These are phyloP conservation scores for Heliconius himera DNA, from an alignment of 1,140 invertebrate genomes.

Conservation along the genomic window DNA sequence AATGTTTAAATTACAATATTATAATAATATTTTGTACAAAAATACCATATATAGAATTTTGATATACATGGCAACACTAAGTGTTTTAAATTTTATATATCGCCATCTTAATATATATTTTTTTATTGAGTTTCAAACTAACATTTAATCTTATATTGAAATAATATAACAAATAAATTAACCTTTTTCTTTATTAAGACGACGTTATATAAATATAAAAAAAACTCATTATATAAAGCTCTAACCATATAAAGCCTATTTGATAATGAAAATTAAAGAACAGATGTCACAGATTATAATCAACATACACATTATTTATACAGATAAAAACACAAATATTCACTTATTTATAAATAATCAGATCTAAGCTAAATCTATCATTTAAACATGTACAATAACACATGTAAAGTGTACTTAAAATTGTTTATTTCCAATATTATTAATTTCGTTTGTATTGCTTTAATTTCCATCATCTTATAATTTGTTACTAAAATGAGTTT, in stretches of 20 bases:
- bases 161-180: neutral
- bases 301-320: slow-evolving; percentile 5
- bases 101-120: neutral
- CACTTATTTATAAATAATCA: neutral
- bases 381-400: neutral
- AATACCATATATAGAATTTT: slow-evolving; percentile 20
- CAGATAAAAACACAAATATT: neutral
- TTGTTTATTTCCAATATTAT: neutral
- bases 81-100: slow-evolving; percentile 14
- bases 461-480: neutral
- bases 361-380: neutral
- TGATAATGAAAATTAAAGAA: neutral
- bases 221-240: slow-evolving; percentile 1
- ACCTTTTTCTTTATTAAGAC: neutral
- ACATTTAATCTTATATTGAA: slow-evolving; percentile 23
- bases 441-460: neutral
- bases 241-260: neutral
- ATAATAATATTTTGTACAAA: slow-evolving; percentile 40
- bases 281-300: slow-evolving; percentile 4
- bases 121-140: neutral
- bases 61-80: slow-evolving; percentile 28
- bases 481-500: neutral
- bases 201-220: slow-evolving; percentile 1
- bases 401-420: neutral
- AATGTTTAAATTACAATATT: slow-evolving; percentile 28